Evolutionary conservation across 2,797 vertebrate genomes (phyloP), one percentile per base, ranked within the genome.

Genomic region (Schizopygopsis malacanthus): DNA sequence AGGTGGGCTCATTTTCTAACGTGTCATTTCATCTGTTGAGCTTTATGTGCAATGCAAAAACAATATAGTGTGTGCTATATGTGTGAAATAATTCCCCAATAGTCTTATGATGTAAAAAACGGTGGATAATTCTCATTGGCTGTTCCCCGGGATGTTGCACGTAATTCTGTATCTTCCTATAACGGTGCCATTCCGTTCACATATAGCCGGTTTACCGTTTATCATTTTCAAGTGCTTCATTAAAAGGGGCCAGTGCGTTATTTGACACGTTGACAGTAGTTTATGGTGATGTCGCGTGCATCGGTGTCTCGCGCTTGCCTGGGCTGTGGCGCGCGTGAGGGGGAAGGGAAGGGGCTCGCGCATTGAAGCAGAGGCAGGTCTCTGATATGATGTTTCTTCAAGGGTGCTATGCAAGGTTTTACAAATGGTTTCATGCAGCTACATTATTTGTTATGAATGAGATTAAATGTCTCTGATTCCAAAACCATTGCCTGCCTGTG

Each of bases 1-100:
- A 95, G 95, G 95, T 96, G 92, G 94, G 93, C 33, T 63, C 6
- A 77, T 85, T 84, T 47, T 78, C 3, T 52, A 25, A 65, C n/a
- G 67, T 71, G 69, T 59, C 37, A 45, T 65, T 81, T 65, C 9
- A n/a, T 82, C 11, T 71, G 4, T 56, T 3, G 50, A 45, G 63
- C 16, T 61, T 80, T 61, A 50, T 13, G 22, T 61, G 39, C 39
- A 45, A 56, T n/a, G 33, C 45, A 77, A 77, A 52, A 63, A 4
- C 61, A 56, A 9, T 20, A n/a, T 4, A 56, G 54, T 20, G 8
- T 50, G 45, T 11, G 22, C 33, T 33, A 18, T 37, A 61, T 71
- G 43, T 28, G 25, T 16, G 5, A 67, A 67, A 65, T 16, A 22
- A 25, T 37, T 45, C 12, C 59, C 39, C 4, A 47, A 39, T 50